Base-by-base conservation (phyloP, 35 echinoderm and acorn worm genomes). In the Hemicentrotus pulcherrimus region DNA sequence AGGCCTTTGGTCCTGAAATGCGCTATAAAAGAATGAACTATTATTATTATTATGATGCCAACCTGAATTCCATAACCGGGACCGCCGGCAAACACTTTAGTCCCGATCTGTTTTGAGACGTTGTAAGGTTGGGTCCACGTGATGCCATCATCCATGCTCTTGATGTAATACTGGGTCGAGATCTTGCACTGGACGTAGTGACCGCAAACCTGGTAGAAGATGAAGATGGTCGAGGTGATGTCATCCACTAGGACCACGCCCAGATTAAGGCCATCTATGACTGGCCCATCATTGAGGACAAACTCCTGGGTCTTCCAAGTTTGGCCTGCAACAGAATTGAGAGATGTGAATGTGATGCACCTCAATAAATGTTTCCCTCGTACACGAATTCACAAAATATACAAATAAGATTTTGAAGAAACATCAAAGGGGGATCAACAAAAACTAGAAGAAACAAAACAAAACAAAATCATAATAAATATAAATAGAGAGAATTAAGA, bases 31-130 rank as follows among this genome's bases (percentile, higher is more conserved):
- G n/a, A n/a, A n/a, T n/a, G n/a, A n/a, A n/a, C n/a, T n/a, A n/a
- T n/a, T n/a, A n/a, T n/a, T n/a, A n/a, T n/a, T n/a, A n/a, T n/a
- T n/a, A n/a, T 32, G n/a, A 32, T 31, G n/a, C 55, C 16, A 91
- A 99, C 98, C 97, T 99, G 97, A 86, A 98, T 97, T 14, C 98
- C 98, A 94, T 96, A 98, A 5, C 98, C 98, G 28, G 98, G 97
- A 30, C 97, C 97, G 6, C 95, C 94, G 22, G 96, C 96, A 96
- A 99, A 98, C 86, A 95, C 70, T 70, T 92, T 96, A 19, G 92
- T 95, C 9, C 98, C 97, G 50, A 97, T 95, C 59, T 95, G 96
- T 35, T 48, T 94, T 4, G 96, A 94, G 2, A 99, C 86, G 86
- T 98, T 97, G 61, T 95, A 91, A 2, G 97, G 91, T 32, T 96